Conservation (phyloP, 2,888 invertebrate genomes). For the Corbicula japonica region DNA sequence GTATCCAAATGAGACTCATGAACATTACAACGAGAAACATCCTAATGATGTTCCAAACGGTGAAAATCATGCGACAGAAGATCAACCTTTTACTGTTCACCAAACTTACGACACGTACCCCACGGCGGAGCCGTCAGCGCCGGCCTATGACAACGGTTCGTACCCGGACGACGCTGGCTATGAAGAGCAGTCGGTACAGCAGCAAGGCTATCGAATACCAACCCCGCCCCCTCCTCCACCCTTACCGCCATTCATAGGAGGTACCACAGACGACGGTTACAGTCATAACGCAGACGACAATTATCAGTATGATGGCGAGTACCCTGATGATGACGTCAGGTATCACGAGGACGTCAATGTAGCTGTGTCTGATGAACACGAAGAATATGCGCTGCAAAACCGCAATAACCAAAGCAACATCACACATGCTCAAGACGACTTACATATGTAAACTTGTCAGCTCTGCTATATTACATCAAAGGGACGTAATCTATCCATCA, state of each 20-base stretch:
- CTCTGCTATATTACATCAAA: too few species aligned
- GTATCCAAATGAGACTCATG: conserved; percentile 56
- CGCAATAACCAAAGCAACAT: too few species aligned
- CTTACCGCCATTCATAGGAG: too few species aligned
- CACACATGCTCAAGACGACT: too few species aligned
- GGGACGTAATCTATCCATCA: too few species aligned
- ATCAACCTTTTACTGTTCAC: conserved; percentile 28
- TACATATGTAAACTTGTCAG: too few species aligned
- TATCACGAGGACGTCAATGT: conserved; percentile 38
- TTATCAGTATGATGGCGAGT: neutral
- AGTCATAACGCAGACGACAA: neutral
- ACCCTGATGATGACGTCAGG: conserved; percentile 20
- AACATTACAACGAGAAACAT: neutral
- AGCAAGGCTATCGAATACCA: too few species aligned
- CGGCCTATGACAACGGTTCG: conserved; percentile 49
- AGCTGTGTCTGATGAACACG: conserved; percentile 14
- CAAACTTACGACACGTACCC: conserved; percentile 38
- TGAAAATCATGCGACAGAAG: conserved; percentile 13
- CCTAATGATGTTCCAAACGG: neutral
- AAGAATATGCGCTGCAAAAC: conserved; percentile 12
- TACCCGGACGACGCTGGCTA: conserved; percentile 47
- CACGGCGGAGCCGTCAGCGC: neutral
- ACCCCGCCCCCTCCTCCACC: too few species aligned
- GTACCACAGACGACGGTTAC: too few species aligned
- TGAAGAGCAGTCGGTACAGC: too few species aligned